These are phyloP conservation scores for Leptodactylus fuscus DNA, from an alignment of 2,113 vertebrate species.

Conservation along the genomic window DNA sequence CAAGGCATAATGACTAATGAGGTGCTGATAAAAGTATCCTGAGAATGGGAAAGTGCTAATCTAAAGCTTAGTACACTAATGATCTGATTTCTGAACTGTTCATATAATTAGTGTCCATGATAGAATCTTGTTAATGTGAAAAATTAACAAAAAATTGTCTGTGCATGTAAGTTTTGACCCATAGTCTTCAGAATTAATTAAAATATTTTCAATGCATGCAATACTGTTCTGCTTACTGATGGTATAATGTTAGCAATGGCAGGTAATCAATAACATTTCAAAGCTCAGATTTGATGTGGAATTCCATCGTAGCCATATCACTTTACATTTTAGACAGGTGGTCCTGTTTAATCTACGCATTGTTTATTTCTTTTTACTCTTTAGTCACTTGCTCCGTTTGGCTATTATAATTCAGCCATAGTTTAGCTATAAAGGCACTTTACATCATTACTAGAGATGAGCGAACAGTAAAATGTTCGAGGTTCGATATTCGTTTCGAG, in stretches of 20 bases:
- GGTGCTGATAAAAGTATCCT: slow-evolving; percentile 36
- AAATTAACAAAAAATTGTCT: not conserved
- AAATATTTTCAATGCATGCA: not conserved
- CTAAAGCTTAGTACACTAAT: slow-evolving; percentile 42
- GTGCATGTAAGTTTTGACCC: not conserved
- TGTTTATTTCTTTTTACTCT: too few species aligned
- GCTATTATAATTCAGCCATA: too few species aligned
- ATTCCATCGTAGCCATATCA: not conserved
- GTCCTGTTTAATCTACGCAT: too few species aligned
- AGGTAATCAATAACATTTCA: not conserved
- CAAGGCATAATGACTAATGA: slow-evolving; percentile 52
- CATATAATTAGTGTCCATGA: slow-evolving; percentile 37
- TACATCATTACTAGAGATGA: too few species aligned
- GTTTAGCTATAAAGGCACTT: too few species aligned
- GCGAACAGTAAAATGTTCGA: too few species aligned
- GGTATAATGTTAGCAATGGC: not conserved
- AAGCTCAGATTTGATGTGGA: not conserved
- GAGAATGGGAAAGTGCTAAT: slow-evolving; percentile 43
- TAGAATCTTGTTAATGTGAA: slow-evolving; percentile 23
- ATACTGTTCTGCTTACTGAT: not conserved
- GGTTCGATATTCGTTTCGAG: too few species aligned
- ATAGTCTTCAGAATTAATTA: not conserved
- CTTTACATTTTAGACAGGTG: too few species aligned
- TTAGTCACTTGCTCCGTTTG: too few species aligned
- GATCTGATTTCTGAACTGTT: slow-evolving; percentile 30